Percentiles rank a stretch among this genome's conserved stretches.
phyloP scores from a whole-genome alignment of 1,140 invertebrate genomes.

The Pseudomyrmex concolor region DNA sequence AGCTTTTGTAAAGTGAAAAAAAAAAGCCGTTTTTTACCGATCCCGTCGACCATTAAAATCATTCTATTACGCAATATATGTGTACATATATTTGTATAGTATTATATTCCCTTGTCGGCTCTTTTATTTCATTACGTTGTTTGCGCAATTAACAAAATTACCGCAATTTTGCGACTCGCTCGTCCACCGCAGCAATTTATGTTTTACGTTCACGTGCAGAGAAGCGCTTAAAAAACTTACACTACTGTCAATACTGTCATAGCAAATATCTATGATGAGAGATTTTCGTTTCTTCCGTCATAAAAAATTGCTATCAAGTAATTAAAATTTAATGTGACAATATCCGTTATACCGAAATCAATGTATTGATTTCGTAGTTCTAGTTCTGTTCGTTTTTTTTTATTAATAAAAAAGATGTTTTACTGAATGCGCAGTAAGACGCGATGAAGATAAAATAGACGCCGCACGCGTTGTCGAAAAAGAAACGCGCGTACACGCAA shows the following conservation, averaged over 20 bases:
- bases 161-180: slow-evolving; percentile 71
- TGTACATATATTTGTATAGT: slow-evolving; percentile 5
- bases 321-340: too few species aligned
- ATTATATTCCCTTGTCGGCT: slow-evolving; percentile 57
- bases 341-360: too few species aligned
- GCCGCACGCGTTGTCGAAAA: background rate
- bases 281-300: too few species aligned
- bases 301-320: background rate
- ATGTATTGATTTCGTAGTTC: too few species aligned
- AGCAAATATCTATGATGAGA: background rate
- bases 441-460: too few species aligned
- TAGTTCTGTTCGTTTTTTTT: too few species aligned
- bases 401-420: too few species aligned
- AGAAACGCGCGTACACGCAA: background rate
- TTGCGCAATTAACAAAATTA: slow-evolving; percentile 76
- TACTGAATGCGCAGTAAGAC: too few species aligned
- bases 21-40: slow-evolving; percentile 61
- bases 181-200: slow-evolving; percentile 12
- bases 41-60: slow-evolving; percentile 67
- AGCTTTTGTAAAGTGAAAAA: slow-evolving; percentile 58
- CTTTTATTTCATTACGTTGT: slow-evolving; percentile 79
- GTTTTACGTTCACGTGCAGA: background rate
- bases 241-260: background rate
- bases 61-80: slow-evolving; percentile 64
- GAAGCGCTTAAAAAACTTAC: background rate